Evolutionary conservation across 2,113 vertebrate species (phyloP), one percentile per base, ranked within the genome.

Genomic region (Perca flavescens): DNA sequence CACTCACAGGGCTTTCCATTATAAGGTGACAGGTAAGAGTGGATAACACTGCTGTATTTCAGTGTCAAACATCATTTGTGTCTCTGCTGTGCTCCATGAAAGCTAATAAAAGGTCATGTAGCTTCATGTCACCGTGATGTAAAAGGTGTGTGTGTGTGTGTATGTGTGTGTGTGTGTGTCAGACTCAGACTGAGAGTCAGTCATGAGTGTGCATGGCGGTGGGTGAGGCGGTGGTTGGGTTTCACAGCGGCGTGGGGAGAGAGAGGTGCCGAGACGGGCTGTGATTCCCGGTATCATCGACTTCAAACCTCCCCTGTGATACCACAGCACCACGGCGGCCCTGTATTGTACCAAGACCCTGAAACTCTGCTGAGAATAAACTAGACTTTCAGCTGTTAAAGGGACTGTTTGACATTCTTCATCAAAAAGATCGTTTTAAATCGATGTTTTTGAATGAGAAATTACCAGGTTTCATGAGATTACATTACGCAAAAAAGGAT

Each of bases 151-250:
- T 84, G 78, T 80, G 79, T 86, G 79, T 34, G 2, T 84, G 88
- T 88, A 72, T 31, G 31, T 31, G 31, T 82, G 84, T 86, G 85
- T 84, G 89, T 88, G 79, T 87, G 84, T 83, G 87, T 85, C 82
- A 91, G 58, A 95, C 79, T 95, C 93, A 96, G 87, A 96, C 76
- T 90, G 94, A 95, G 94, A 95, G 90, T 84, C 83, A 77, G 93
- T 87, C 93, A 93, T 94, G 94, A 94, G 93, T 95, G 91, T 91
- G 90, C 92, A 90, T 54, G 78, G 71, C 62, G 73, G 82, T 47
- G 49, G 80, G 80, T 70, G 79, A 83, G 84, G 72, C 43, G 69
- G 87, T 80, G 91, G 91, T 85, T 88, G 81, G 82, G 93, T 94
- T 94, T 93, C 93, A 46, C 57, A 88, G 85, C 66, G 88, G 86